Evolutionary conservation across 2,888 invertebrate species (phyloP).

Genomic region (Watsonalla cultraria): DNA sequence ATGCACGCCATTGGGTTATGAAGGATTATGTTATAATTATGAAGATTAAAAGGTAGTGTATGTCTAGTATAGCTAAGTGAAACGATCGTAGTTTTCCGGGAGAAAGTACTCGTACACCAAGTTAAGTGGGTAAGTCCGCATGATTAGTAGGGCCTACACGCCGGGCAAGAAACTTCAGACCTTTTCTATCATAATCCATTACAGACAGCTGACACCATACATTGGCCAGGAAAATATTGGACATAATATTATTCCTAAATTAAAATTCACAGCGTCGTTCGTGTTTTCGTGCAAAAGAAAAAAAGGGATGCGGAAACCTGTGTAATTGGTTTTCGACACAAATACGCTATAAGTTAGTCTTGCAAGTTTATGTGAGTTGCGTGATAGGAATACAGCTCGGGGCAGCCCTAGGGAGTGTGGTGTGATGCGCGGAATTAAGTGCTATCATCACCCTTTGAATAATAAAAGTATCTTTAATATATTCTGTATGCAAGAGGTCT

Average conservation of each 20-base stretch:
- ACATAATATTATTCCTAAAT: slow-evolving; percentile 30
- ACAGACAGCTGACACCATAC: slow-evolving; percentile 2
- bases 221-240: slow-evolving; percentile 12
- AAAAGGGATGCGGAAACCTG: slow-evolving; percentile 37
- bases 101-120: background rate
- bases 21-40: no score
- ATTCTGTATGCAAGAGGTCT: slow-evolving; percentile 5
- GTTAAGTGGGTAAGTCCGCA: background rate
- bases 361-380: slow-evolving; percentile 51
- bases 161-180: slow-evolving; percentile 1
- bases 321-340: slow-evolving; percentile 63
- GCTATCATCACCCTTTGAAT: slow-evolving; percentile 38
- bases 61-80: no score
- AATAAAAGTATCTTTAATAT: slow-evolving; percentile 25
- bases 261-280: slow-evolving; percentile 31
- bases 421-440: slow-evolving; percentile 31
- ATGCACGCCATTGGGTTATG: no score
- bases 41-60: no score
- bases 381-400: slow-evolving; percentile 43
- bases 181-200: slow-evolving; percentile 4
- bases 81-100: no score
- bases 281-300: slow-evolving; percentile 26
- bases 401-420: slow-evolving; percentile 22
- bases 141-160: background rate
- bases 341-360: slow-evolving; percentile 60